These are phyloP conservation scores for Spondyliosoma cantharus DNA, from an alignment of 2,797 vertebrate genomes.

Conservation along the genomic window DNA sequence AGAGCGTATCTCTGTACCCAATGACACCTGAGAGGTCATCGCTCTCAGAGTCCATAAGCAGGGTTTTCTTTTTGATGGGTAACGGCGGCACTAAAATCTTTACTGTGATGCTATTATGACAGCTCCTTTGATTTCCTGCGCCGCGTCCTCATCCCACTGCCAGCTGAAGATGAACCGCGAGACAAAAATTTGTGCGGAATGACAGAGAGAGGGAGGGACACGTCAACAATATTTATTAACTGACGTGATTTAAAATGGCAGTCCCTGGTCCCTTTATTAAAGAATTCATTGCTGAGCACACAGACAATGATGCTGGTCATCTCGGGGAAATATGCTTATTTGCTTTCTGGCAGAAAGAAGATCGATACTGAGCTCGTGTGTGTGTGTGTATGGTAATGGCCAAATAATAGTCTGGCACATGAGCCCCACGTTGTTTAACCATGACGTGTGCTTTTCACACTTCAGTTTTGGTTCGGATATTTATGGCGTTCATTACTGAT, in stretches of 20 bases:
- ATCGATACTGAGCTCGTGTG: background rate
- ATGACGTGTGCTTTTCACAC: background rate
- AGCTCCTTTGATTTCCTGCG: conserved; percentile 36
- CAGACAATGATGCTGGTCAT: background rate
- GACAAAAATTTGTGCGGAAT: background rate
- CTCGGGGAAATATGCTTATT: conserved; percentile 8
- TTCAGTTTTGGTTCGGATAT: background rate
- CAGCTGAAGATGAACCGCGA: background rate
- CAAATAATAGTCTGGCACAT: background rate
- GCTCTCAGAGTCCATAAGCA: conserved; percentile 50
- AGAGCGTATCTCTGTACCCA: conserved; percentile 76
- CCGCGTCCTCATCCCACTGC: background rate
- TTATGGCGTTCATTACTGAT: background rate
- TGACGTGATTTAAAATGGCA: conserved; percentile 19
- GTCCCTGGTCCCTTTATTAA: background rate
- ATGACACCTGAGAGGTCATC: conserved; percentile 72
- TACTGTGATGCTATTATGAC: conserved; percentile 36
- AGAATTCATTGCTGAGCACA: conserved; percentile 1
- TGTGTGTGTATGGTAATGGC: background rate
- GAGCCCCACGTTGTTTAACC: background rate
- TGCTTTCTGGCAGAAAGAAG: background rate
- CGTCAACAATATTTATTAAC: background rate
- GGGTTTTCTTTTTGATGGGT: conserved; percentile 53
- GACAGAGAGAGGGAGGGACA: background rate
- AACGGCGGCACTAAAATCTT: conserved; percentile 29